Evolutionary conservation across 2,888 invertebrate species (phyloP), one percentile per base, ranked within the genome.

Genomic region (Steromphala cineraria): DNA sequence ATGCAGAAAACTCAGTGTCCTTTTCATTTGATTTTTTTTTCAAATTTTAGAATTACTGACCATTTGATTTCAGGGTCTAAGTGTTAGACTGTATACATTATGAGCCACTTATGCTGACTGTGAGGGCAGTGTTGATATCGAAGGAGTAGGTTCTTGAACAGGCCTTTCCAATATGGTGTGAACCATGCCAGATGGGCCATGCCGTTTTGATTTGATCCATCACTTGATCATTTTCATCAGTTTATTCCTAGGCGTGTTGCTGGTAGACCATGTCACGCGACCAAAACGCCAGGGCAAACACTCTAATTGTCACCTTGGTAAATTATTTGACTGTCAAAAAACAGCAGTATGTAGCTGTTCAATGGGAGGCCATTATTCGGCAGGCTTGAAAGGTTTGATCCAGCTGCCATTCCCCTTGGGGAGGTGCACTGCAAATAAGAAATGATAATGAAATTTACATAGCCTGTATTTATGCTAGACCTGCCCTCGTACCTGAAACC

Each of bases 311-410:
- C 5, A 24, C 62, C 62, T 13, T 28, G 62, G 62, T 62, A 62
- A 62, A 62, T 62, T 62, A 62, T 62, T 62, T 24, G 62, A 62
- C 62, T 62, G 62, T 62, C 62, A 62, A 62, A 62, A 62, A 62
- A 62, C 28, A 15, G 62, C 62, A 62, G 28, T 62, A 62, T 62
- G 28, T 62, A 28, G 62, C 13, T 8, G 15, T n/a, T 62, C 28
- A 62, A 62, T 62, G 28, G 62, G 21, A 24, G 13, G 62, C 62
- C 24, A 62, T 62, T 62, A 62, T 62, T 24, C 62, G 5, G 28
- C 28, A 28, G 62, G 24, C 28, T 62, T 62, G 62, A 62, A 62
- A 62, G 62, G 62, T 17, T 28, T 62, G 28, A 24, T 28, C 28
- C 62, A 62, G 62, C 62, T 62, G 62, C 10, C 62, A 28, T 24